Base-by-base conservation (phyloP, 2,888 invertebrate genomes). In the Eurytoma californica region DNA sequence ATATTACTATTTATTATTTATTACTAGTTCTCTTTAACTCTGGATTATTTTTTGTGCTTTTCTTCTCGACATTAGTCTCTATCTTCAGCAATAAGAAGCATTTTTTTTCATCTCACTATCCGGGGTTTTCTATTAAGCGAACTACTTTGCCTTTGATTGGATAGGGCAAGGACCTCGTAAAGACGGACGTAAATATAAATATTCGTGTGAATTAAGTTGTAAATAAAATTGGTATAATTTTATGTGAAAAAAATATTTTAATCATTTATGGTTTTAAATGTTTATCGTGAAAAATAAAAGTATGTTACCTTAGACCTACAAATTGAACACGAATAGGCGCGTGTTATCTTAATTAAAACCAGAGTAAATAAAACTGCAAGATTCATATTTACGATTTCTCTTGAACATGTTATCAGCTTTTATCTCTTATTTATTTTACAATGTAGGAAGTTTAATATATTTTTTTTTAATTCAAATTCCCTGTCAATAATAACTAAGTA, bases 61-160 rank as follows among this genome's bases (percentile, higher is more conserved):
- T 58, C 18, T 16, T 58, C 58, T 58, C 16, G 24, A n/a, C 18
- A 72, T 28, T 24, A 16, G n/a, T 39, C 12, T 65, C 30, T 47
- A 72, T 61, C 72, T 72, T 14, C 28, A 28, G 20, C 61, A 77
- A 53, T 60, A 61, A 24, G 60, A 57, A 66, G 39, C 49, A 78
- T 73, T 67, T 66, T 75, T 80, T 73, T 57, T 60, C 13, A 30
- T 72, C 53, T 51, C 72, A 14, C n/a, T 61, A 20, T n/a, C n/a
- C n/a, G n/a, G n/a, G n/a, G 28, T 70, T 70, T 60, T 20, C 49
- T 70, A 60, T 60, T 60, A 49, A 13, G 24, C 47, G 61, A 72
- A 18, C 30, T 63, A 63, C 63, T 63, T 72, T 53, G 61, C 30
- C 30, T 63, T 63, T 72, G 63, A 72, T 72, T 61, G 39, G 28